phyloP scores from a whole-genome alignment of 2,888 invertebrate genomes.

The Melinaea marsaeus region DNA sequence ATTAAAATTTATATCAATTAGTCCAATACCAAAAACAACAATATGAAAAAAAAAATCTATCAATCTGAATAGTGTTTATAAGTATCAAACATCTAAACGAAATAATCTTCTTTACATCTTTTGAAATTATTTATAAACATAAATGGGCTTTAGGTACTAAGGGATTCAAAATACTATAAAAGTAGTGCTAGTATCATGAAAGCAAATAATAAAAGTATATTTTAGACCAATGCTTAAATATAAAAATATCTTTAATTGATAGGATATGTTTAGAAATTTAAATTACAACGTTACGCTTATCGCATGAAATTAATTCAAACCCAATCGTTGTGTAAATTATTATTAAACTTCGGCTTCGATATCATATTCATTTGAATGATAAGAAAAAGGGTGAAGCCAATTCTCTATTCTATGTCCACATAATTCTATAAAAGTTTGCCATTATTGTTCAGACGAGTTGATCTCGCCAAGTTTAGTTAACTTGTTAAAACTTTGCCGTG shows the following conservation, averaged over 20 bases:
- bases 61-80: background rate
- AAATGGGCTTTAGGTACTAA: background rate
- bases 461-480: conserved; percentile 26
- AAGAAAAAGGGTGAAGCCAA: conserved; percentile 19
- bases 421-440: conserved; percentile 32
- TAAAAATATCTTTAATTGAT: too few relatives aligned
- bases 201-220: background rate
- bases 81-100: background rate
- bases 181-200: background rate
- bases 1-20: too few relatives aligned
- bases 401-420: conserved; percentile 17
- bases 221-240: background rate
- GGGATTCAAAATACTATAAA: background rate
- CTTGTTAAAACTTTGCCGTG: conserved; percentile 32
- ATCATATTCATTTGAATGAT: conserved; percentile 20
- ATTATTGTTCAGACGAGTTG: conserved; percentile 30
- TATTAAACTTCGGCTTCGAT: conserved; percentile 18
- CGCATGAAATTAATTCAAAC: background rate
- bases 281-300: background rate
- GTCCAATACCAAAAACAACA: background rate
- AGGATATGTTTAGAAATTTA: too few relatives aligned
- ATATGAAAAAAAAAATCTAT: background rate
- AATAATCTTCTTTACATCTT: background rate
- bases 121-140: conserved; percentile 2
- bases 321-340: conserved; percentile 21